These are phyloP conservation scores for Taenaris catops DNA, from an alignment of 2,888 invertebrate species.

Conservation along the genomic window DNA sequence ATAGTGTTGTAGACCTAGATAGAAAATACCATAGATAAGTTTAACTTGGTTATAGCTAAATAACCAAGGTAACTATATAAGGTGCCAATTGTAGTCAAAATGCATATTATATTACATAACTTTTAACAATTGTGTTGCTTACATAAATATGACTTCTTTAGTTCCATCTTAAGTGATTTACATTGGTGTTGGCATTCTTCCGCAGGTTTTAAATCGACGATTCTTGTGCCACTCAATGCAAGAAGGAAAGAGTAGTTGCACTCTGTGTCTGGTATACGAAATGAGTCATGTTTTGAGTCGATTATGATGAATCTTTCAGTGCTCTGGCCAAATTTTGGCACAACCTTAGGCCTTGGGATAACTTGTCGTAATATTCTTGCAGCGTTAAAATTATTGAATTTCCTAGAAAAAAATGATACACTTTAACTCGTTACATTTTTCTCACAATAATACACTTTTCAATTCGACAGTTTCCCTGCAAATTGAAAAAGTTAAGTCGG, in stretches of 20 bases:
- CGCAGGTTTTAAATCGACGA: slow-evolving; percentile 87
- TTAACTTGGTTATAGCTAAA: no score
- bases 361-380: slow-evolving; percentile 85
- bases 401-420: no score
- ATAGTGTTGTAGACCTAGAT: neutral
- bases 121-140: slow-evolving; percentile 56
- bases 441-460: no score
- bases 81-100: neutral
- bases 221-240: slow-evolving; percentile 86
- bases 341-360: slow-evolving; percentile 85
- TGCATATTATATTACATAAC: neutral
- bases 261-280: slow-evolving; percentile 88
- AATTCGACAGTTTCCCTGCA: no score
- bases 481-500: no score
- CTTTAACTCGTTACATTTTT: no score
- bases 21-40: neutral
- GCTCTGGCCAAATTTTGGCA: slow-evolving; percentile 86
- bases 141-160: slow-evolving; percentile 88
- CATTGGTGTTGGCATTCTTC: slow-evolving; percentile 87
- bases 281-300: slow-evolving; percentile 82
- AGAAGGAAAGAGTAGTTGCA: slow-evolving; percentile 89
- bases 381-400: slow-evolving; percentile 87
- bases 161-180: slow-evolving; percentile 83
- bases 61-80: no score
- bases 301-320: slow-evolving; percentile 90